Evolutionary conservation across 30 jellyfish, hydroid and myxozoan species (phyloP).

Genomic region (Nemopilema nomurai): DNA sequence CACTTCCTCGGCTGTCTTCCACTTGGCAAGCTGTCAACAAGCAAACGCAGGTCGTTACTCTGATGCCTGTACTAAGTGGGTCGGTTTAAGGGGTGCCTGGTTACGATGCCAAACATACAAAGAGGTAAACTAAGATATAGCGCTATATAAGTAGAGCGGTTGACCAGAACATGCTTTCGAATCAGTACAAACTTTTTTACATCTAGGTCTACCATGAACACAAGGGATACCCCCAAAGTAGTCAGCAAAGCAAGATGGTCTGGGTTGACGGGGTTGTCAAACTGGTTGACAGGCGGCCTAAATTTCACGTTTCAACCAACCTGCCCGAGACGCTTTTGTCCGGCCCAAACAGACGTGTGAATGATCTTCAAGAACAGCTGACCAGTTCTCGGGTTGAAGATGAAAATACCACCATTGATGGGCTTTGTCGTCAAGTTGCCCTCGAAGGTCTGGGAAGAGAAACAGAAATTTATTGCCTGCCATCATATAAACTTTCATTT

Average conservation of each 20-base stretch:
- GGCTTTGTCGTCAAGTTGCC: constrained; percentile 99
- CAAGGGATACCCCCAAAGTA: too few species aligned
- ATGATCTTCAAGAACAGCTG: constrained; percentile 96
- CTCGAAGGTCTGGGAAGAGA: constrained; percentile 72
- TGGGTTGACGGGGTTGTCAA: too few species aligned
- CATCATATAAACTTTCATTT: too few species aligned
- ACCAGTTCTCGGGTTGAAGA: constrained; percentile 99
- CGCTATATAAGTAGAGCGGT: too few species aligned
- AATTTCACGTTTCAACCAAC: constrained; percentile 21
- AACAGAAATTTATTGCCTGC: too few species aligned
- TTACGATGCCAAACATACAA: too few species aligned
- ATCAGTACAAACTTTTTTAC: too few species aligned
- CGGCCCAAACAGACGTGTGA: constrained; percentile 99
- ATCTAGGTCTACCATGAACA: too few species aligned
- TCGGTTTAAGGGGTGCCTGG: too few species aligned
- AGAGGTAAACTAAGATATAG: too few species aligned
- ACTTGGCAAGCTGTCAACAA: constrained; percentile 90
- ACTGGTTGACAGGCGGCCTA: background rate
- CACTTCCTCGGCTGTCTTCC: constrained; percentile 99
- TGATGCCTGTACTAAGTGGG: background rate
- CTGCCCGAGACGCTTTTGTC: constrained; percentile 99
- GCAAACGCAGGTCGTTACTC: background rate
- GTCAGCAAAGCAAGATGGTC: too few species aligned
- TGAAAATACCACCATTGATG: constrained; percentile 98
- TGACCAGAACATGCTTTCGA: too few species aligned